Evolutionary conservation across 30 jellyfish, hydroid and myxozoan genomes (phyloP), one percentile per base, ranked within the genome.

Genomic region (Aurelia aurita): DNA sequence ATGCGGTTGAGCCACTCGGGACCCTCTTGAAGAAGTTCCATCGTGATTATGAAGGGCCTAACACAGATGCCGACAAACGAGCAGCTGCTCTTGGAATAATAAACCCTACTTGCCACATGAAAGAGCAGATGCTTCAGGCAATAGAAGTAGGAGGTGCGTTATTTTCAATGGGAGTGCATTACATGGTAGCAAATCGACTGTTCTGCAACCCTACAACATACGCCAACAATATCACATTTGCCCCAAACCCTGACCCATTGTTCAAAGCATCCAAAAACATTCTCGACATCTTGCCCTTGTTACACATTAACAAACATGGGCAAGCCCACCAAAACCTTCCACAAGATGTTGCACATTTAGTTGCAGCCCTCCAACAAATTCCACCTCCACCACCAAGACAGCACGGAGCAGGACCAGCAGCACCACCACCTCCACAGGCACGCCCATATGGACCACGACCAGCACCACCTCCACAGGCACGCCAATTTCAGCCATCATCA

Each of bases 71-170:
- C 0, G 46, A 76, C 26, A 11, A 63, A 31, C 21, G 77, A 2
- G 31, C 34, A 0, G 66, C 59, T 0, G 77, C 34, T 9, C 29
- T 51, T 9, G 31, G 39, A 12, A 11, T 76, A 0, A 5, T 76
- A 3, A 76, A 35, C 18, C 76, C 87, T 0, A 20, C 22, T 0
- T 3, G n/a, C 5, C 31, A 54, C 8, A 1, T 76, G 5, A 63
- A 19, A 11, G 45, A 18, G 5, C 45, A 29, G 31, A 31, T 76
- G 64, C 5, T 13, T 5, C 51, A 34, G 5, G 29, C 46, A 1
- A 54, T 76, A 10, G 44, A 57, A 43, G 65, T 58, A 31, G 62
- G 87, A 18, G 65, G 65, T 58, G 87, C 87, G 0, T 65, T 72
- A 2, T 72, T 72, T 15, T 18, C 58, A 3, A 72, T 72, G 22